Percentiles rank a stretch among this genome's conserved stretches.
These are phyloP conservation scores for Clostera curtula DNA, from an alignment of 2,888 invertebrate genomes.

Conservation along the genomic window DNA sequence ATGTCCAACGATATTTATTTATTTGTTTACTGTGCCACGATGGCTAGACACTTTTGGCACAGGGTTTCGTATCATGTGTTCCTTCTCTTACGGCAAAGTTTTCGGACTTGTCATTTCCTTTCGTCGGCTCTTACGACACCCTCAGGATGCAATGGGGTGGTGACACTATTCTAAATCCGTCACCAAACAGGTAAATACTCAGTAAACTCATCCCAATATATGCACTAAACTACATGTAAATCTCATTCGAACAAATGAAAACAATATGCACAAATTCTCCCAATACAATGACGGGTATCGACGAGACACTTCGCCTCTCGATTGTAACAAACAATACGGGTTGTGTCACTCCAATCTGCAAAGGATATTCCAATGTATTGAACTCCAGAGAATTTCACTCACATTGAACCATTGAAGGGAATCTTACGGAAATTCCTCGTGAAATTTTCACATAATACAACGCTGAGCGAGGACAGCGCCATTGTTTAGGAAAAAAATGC, in stretches of 20 bases:
- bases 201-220: too few species aligned
- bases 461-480: slow-evolving; percentile 25
- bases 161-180: too few species aligned
- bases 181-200: too few species aligned
- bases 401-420: slow-evolving; percentile 39
- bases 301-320: slow-evolving; percentile 48
- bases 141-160: too few species aligned
- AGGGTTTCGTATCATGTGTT: too few species aligned
- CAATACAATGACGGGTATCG: slow-evolving; percentile 56
- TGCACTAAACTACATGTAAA: neutral
- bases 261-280: slow-evolving; percentile 49
- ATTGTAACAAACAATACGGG: slow-evolving; percentile 62
- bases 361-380: slow-evolving; percentile 67
- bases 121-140: too few species aligned
- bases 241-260: slow-evolving; percentile 23
- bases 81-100: too few species aligned
- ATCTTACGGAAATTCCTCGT: slow-evolving; percentile 40
- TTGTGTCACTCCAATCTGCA: slow-evolving; percentile 65
- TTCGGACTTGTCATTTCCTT: too few species aligned
- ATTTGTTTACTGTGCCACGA: too few species aligned
- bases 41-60: too few species aligned
- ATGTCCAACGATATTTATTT: too few species aligned
- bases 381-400: slow-evolving; percentile 56
- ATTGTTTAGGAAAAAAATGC: slow-evolving; percentile 48
- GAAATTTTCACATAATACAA: slow-evolving; percentile 47